Conservation (phyloP, 1,140 invertebrate genomes). For the Atta colombica region DNA sequence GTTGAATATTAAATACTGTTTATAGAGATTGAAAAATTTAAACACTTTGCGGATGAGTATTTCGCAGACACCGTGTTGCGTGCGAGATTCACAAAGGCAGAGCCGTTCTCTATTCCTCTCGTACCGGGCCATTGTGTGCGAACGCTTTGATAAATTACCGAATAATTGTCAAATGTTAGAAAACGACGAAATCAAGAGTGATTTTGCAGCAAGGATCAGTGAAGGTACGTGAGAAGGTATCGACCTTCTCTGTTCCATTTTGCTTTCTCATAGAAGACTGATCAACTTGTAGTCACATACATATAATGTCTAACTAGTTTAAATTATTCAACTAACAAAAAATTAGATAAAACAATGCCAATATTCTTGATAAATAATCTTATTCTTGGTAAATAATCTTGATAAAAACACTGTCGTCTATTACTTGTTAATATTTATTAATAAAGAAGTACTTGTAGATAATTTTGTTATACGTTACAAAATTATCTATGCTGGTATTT, state of each 20-base stretch:
- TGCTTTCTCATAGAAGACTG: background rate
- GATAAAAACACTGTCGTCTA: background rate
- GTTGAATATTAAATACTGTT: background rate
- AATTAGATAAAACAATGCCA: background rate
- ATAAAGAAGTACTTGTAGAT: background rate
- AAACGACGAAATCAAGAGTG: constrained; percentile 71
- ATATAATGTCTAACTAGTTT: too few relatives aligned
- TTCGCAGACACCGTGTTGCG: constrained; percentile 79
- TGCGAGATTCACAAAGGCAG: constrained; percentile 73
- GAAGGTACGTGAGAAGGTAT: constrained; percentile 10
- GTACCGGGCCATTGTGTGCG: constrained; percentile 83
- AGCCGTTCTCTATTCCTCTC: constrained; percentile 76
- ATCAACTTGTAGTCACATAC: background rate
- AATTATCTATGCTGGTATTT: background rate
- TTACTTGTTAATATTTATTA: background rate
- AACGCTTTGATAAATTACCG: constrained; percentile 87
- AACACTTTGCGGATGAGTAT: constrained; percentile 45
- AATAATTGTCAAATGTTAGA: constrained; percentile 86
- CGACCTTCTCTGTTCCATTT: background rate
- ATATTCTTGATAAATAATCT: too few relatives aligned
- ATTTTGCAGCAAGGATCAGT: background rate
- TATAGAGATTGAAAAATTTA: background rate
- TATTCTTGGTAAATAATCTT: background rate
- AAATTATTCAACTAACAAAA: background rate
- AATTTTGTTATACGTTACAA: background rate